phyloP scores from a whole-genome alignment of 35 echinoderm and acorn worm genomes.

The Heliocidaris tuberculata region DNA sequence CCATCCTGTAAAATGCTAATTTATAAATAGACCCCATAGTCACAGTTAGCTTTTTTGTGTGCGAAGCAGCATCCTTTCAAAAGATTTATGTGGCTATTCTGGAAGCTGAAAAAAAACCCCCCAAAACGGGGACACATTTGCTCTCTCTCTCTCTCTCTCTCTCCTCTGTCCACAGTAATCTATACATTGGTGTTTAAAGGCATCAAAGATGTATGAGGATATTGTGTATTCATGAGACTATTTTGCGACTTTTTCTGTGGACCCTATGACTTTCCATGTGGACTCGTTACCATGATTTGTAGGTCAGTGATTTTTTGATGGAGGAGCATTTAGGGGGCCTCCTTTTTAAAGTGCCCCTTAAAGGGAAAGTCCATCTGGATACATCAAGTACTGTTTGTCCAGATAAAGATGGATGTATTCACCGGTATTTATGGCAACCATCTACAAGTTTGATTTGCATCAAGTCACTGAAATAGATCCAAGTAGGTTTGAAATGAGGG shows the following conservation, averaged over 20 bases:
- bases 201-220: not conserved
- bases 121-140: not conserved
- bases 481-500: too few species aligned
- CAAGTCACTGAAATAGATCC: too few species aligned
- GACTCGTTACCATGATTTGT: not conserved
- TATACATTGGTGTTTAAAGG: not conserved
- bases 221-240: not conserved
- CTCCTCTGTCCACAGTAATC: not conserved
- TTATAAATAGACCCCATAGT: too few species aligned
- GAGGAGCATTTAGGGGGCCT: not conserved
- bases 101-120: not conserved
- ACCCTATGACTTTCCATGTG: not conserved
- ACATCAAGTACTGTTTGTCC: not conserved
- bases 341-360: not conserved
- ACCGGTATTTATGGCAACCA: too few species aligned
- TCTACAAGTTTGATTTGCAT: too few species aligned
- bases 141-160: not conserved
- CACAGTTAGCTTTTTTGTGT: too few species aligned
- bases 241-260: not conserved
- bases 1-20: too few species aligned
- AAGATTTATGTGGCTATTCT: not conserved
- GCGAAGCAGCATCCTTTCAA: too few species aligned
- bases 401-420: not conserved
- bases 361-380: not conserved
- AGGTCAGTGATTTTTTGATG: conserved; percentile 30